Base-by-base conservation (phyloP, 1,140 invertebrate genomes). In the Conopomorpha cramerella region DNA sequence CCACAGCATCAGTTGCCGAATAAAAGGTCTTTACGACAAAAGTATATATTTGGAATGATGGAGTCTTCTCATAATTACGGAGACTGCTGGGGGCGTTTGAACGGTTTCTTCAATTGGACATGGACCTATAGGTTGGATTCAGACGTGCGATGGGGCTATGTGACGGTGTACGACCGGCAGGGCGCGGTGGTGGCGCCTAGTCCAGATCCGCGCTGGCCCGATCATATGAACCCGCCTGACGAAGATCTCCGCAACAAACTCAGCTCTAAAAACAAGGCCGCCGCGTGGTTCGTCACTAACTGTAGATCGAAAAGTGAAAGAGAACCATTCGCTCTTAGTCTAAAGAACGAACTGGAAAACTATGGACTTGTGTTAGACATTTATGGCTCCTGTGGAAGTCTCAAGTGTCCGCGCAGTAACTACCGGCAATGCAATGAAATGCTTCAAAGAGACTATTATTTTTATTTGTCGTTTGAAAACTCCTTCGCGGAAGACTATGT, bases 381-480 rank as follows among this genome's bases (percentile, higher is more conserved):
- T 19, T 91, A 81, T 49, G 90, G 89, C 3, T 47, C 39, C 0
- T 92, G 89, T 56, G 81, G 81, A 2, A 41, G 35, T 8, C 30
- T 58, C 0, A 30, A 46, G 3, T 82, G 79, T 46, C 39, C 55
- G 0, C 47, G 30, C 19, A 23, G 59, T 13, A 23, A 42, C 8
- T 49, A 51, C 49, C 36, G 52, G 1, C 44, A 60, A 16, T 82
- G 80, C 34, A 78, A 78, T 13, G 35, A 56, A 2, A 53, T 58
- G 12, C 31, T 85, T 1, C 45, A 68, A 18, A 63, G 72, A 2
- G 36, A 76, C 8, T 88, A 89, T 52, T 84, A 81, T 42, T 89
- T 89, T 46, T 89, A 88, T 60, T 61, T 89, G 15, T 79, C 86
- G 0, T 87, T 89, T 40, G 87, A 89, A 53, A 89, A 88, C 53